These are phyloP conservation scores for Monoplex corrugatus DNA, from an alignment of 2,888 invertebrate species.

Conservation along the genomic window DNA sequence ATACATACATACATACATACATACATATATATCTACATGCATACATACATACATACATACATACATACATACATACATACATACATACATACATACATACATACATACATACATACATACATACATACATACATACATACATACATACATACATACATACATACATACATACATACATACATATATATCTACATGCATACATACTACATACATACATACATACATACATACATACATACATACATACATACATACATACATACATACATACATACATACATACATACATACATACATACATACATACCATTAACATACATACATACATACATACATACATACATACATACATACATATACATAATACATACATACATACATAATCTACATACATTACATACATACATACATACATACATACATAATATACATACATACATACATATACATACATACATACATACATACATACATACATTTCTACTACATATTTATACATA, in stretches of 20 bases:
- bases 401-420: too few species aligned
- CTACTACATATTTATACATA: too few species aligned
- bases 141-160: not conserved
- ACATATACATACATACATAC: not conserved
- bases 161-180: not conserved
- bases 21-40: too few species aligned
- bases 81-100: not conserved
- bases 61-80: not conserved
- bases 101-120: not conserved
- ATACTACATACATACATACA: too few species aligned
- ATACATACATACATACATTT: not conserved
- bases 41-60: not conserved
- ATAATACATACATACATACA: too few species aligned
- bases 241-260: not conserved
- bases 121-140: not conserved
- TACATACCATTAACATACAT: too few species aligned
- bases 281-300: not conserved
- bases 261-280: not conserved
- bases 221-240: not conserved
- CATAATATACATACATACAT: not conserved
- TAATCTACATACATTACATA: too few species aligned
- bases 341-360: too few species aligned
- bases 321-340: too few species aligned
- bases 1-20: not conserved
- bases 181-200: too few species aligned